Evolutionary conservation across 2,797 vertebrate species (phyloP).

Genomic region (Delichon dasypus): DNA sequence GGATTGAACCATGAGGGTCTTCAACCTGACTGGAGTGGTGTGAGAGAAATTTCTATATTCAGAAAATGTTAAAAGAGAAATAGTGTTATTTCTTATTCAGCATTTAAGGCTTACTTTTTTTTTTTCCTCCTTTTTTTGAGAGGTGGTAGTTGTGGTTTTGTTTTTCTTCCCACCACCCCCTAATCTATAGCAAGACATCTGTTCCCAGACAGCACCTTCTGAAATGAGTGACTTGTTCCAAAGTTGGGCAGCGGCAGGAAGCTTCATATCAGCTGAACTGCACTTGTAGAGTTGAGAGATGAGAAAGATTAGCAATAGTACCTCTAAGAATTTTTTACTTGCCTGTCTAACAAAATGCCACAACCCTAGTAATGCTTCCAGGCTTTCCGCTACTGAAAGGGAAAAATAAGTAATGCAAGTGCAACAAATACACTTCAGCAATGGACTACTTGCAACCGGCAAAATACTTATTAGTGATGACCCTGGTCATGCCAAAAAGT

Average conservation of each 20-base stretch:
- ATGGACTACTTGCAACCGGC: background rate
- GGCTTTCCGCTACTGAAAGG: background rate
- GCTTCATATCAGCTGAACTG: background rate
- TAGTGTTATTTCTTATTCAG: background rate
- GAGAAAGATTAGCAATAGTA: background rate
- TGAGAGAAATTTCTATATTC: background rate
- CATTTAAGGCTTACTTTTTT: background rate
- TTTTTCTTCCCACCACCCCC: background rate
- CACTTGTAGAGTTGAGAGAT: background rate
- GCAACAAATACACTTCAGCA: background rate
- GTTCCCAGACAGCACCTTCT: background rate
- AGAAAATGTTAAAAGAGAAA: background rate
- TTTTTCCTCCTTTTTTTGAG: accelerated
- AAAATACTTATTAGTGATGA: background rate
- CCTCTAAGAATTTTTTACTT: background rate
- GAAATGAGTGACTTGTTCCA: background rate
- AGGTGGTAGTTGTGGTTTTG: background rate
- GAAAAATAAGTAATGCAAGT: background rate
- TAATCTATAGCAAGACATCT: background rate
- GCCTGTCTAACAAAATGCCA: background rate
- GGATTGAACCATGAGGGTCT: background rate
- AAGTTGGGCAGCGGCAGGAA: background rate
- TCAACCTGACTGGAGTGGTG: background rate
- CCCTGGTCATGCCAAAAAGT: background rate
- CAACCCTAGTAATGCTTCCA: background rate